phyloP scores from a whole-genome alignment of 2,888 invertebrate genomes.

The Subacronicta megacephala region DNA sequence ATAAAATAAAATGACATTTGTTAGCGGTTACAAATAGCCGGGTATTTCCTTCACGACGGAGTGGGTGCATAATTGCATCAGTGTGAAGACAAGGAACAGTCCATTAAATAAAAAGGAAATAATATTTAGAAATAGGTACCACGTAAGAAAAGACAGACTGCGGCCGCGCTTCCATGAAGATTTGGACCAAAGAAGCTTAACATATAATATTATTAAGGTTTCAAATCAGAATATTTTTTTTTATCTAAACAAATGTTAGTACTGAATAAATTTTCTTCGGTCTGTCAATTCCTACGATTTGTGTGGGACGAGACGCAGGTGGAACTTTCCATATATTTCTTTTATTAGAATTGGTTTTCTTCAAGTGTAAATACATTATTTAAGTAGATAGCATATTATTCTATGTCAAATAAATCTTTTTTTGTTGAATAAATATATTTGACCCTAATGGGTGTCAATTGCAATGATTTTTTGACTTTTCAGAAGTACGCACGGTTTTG shows the following conservation, averaged over 20 bases:
- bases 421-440: too few species aligned
- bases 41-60: neutral
- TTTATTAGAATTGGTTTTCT: neutral
- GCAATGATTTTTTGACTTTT: too few species aligned
- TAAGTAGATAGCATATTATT: too few species aligned
- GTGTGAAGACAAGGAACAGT: neutral
- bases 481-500: too few species aligned
- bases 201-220: too few species aligned
- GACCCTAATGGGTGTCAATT: too few species aligned
- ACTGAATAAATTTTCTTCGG: neutral
- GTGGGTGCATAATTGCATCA: neutral
- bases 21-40: neutral
- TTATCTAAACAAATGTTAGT: too few species aligned
- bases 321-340: neutral
- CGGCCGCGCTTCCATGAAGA: too few species aligned
- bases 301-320: neutral
- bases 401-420: too few species aligned
- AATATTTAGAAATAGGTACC: neutral
- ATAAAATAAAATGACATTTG: conserved; percentile 6
- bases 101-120: neutral
- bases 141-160: neutral
- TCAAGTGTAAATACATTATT: neutral
- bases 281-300: too few species aligned
- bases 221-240: too few species aligned
- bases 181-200: too few species aligned